These are phyloP conservation scores for Neoaliturus tenellus DNA, from an alignment of 2,888 invertebrate species.

Conservation along the genomic window DNA sequence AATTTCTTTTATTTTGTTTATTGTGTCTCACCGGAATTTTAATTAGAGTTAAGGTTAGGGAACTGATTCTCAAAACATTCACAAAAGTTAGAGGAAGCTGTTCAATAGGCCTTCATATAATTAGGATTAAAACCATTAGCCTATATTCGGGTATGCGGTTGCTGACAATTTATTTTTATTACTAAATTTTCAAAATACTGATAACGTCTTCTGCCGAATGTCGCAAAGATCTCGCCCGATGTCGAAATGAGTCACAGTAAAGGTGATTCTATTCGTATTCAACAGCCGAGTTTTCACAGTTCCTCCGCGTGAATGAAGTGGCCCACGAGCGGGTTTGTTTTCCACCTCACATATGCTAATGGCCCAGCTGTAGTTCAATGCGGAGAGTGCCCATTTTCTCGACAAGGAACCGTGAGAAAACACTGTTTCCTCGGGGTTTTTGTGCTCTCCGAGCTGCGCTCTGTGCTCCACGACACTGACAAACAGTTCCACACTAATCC, in stretches of 20 bases:
- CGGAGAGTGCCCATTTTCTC: conserved; percentile 6
- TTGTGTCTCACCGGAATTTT: not conserved
- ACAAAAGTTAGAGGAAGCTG: too few species aligned
- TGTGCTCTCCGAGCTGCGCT: not conserved
- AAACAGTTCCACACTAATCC: conserved; percentile 51
- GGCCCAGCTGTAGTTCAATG: not conserved
- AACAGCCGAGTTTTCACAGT: not conserved
- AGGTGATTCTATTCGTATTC: conserved; percentile 1
- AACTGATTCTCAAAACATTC: not conserved
- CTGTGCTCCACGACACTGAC: conserved; percentile 3
- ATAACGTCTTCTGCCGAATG: too few species aligned
- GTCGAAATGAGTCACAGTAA: too few species aligned
- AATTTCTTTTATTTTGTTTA: not conserved
- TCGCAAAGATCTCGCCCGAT: too few species aligned
- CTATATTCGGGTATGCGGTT: too few species aligned
- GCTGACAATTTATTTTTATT: too few species aligned
- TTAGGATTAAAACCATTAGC: too few species aligned
- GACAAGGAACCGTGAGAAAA: conserved; percentile 38
- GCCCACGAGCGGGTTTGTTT: conserved; percentile 3
- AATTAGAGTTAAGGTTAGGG: not conserved
- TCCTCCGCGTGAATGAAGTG: not conserved
- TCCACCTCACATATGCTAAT: conserved; percentile 35
- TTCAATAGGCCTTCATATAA: too few species aligned
- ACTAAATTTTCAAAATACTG: too few species aligned
- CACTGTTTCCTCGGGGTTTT: conserved; percentile 40